A percentile compares a stretch with the other conserved stretches of the same genome.
phyloP scores from a whole-genome alignment of 2,888 invertebrate species.

The Epinotia nisella region DNA sequence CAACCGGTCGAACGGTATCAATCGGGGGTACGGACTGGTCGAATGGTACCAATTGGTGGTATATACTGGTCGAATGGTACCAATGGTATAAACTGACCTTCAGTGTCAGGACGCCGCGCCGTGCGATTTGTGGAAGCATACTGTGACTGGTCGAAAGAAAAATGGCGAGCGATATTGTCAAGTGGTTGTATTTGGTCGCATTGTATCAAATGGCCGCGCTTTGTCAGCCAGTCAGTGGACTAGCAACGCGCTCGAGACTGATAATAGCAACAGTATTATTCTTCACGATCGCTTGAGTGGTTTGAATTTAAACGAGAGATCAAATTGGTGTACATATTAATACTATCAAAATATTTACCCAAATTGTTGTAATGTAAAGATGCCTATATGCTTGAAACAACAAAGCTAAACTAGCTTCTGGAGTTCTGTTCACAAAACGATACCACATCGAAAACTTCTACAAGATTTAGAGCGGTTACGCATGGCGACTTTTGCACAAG shows the following conservation, averaged over 20 bases:
- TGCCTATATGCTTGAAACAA: no score
- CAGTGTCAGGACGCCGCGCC: not conserved
- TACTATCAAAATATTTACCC: not conserved
- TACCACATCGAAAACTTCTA: not conserved
- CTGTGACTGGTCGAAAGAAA: not conserved
- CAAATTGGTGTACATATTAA: not conserved
- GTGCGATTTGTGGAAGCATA: not conserved
- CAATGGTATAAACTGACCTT: not conserved
- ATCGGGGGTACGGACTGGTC: no score
- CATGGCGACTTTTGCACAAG: no score
- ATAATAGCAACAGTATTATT: constrained; percentile 76
- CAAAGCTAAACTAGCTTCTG: not conserved
- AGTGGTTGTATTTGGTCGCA: not conserved
- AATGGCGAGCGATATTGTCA: not conserved
- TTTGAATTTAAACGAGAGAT: constrained; percentile 20
- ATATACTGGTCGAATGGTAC: no score
- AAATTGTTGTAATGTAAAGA: not conserved
- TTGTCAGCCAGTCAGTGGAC: constrained; percentile 12
- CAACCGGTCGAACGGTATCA: no score
- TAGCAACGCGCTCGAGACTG: constrained; percentile 64
- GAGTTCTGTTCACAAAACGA: not conserved
- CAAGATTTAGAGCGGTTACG: no score
- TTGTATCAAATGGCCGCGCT: not conserved
- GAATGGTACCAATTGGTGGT: no score
- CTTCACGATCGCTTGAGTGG: constrained; percentile 16